Base-by-base conservation (phyloP, 2,113 vertebrate species). In the Channa argus region DNA sequence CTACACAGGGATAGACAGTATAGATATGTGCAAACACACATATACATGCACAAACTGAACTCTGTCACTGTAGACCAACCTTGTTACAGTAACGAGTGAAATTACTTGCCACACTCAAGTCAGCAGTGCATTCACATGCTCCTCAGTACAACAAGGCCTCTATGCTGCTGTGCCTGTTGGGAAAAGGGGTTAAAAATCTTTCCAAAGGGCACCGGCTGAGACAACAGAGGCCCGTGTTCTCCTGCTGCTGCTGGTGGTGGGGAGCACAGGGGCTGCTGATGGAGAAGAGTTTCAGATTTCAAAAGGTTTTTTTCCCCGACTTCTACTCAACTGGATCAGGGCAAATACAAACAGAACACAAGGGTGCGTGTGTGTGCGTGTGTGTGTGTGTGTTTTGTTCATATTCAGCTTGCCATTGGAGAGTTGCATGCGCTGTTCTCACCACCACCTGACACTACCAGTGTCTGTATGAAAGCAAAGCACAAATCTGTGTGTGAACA, bases 121-220 rank as follows among this genome's bases (percentile, higher is more conserved):
- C 91, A 93, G 91, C 90, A 82, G 85, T 90, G 89, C 63, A 41
- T 91, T 93, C 93, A 94, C 91, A 93, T 93, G 92, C 82, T 93
- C 88, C 67, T 78, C 77, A 39, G 70, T 38, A 84, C 90, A 91
- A 92, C 86, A 83, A 88, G 79, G 70, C 68, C 89, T 89, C 86
- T 89, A 71, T 92, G 82, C 56, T 54, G 73, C 86, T 7, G 64
- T 4, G 49, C 86, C 88, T 63, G 33, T 51, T 49, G 86, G 88
- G 88, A 89, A 59, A 74, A 54, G 65, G 62, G 70, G 65, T 83
- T 89, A 75, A 79, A 80, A 86, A 90, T 46, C 47, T 75, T 87
- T 88, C 86, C 84, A 65, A 85, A 89, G 82, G 77, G 76, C 88
- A 73, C 64, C 63, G 82, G 71, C 85, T 84, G 82, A 87, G 83